Evolutionary conservation across 1,140 invertebrate genomes (phyloP), one percentile per base, ranked within the genome.

Genomic region (Cepaea nemoralis): DNA sequence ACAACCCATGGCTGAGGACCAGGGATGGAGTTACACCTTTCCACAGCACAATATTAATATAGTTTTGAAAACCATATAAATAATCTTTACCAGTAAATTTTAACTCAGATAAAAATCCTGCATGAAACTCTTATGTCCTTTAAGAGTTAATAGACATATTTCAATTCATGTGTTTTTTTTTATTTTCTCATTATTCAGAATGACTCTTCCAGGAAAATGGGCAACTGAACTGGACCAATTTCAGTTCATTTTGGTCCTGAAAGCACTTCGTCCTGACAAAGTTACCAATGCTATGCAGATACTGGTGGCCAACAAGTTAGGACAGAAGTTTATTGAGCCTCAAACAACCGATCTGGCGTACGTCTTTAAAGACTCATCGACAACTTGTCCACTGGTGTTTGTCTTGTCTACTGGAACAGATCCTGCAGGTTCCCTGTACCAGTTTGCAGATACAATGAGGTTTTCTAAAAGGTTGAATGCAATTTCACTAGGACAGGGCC

Each of bases 251-350:
- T 86, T 92, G 27, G 84, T 92, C 10, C 74, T 92, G 90, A 93
- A 90, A 92, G 94, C 93, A 48, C 92, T 94, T 76, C 91, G 93
- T 75, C 84, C 91, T 19, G 93, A 94, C 78, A 93, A 94, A 84
- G 86, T 94, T 3, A 91, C 93, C 59, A 90, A 92, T 69, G 79
- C 86, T 71, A 91, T 92, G 90, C 91, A 92, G 85, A 90, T 91
- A 40, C 92, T 88, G 86, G 91, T 92, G 2, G 85, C 90, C 39
- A 83, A 80, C 24, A 83, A 88, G 48, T 83, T 92, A n/a, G 92
- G 91, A 12, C 89, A 92, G 83, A 84, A 88, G 42, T 92, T 92
- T 82, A 91, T 92, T 82, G 91, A 92, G 80, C 92, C 92, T 1
- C 91, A 92, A 88, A 89, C 89, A 10, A 88, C 90, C 24, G 88